Evolutionary conservation across 2,113 vertebrate genomes (phyloP).

Genomic region (Takifugu bimaculatus): DNA sequence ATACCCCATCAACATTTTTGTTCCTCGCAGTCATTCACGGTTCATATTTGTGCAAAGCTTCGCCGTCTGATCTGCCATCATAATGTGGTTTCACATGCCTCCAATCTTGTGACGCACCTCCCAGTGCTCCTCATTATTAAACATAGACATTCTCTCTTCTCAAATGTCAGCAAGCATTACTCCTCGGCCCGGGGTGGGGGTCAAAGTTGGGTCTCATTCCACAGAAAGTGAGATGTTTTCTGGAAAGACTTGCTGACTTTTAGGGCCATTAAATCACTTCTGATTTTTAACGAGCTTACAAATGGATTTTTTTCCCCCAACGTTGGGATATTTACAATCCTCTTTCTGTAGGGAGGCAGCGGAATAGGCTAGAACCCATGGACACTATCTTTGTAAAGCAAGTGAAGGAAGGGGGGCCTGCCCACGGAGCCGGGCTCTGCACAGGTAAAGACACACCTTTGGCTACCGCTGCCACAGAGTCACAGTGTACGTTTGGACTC

Average conservation of each 20-base stretch:
- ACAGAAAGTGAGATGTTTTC: not conserved
- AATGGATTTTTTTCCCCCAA: not conserved
- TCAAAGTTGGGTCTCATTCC: conserved; percentile 8
- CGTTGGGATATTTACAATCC: not conserved
- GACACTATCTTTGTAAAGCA: conserved; percentile 99
- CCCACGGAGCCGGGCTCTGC: conserved; percentile 88
- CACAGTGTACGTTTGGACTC: not conserved
- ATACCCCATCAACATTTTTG: conserved; percentile 9
- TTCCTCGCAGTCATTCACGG: conserved; percentile 21
- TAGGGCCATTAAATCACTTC: no score
- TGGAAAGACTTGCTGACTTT: not conserved
- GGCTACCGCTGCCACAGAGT: no score
- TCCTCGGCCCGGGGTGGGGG: not conserved
- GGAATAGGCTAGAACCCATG: conserved; percentile 91
- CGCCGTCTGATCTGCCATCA: conserved; percentile 19
- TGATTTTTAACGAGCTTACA: not conserved
- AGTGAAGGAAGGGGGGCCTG: conserved; percentile 93
- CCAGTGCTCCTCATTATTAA: conserved; percentile 17
- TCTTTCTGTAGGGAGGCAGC: conserved; percentile 80
- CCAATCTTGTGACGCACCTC: conserved; percentile 15
- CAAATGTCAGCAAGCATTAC: conserved; percentile 10
- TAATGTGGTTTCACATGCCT: conserved; percentile 20
- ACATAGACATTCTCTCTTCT: conserved; percentile 11
- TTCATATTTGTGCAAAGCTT: conserved; percentile 18
- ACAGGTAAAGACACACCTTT: conserved; percentile 78